Evolutionary conservation across 2,113 vertebrate species (phyloP), one percentile per base, ranked within the genome.

Genomic region (Typhlomys cinereus): DNA sequence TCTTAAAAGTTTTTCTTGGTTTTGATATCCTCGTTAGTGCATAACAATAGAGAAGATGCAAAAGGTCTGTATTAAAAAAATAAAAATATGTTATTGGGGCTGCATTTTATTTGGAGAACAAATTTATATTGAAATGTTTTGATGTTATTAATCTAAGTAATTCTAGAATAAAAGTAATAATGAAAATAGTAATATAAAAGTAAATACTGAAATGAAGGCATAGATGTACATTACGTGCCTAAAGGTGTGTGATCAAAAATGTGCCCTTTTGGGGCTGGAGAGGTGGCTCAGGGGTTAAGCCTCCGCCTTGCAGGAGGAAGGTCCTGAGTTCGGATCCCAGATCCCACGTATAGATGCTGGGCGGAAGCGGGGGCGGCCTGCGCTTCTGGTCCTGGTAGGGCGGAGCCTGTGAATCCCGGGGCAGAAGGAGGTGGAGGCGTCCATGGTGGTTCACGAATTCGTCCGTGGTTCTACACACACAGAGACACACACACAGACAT

Each of bases 71-170:
- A 27, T 14, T 25, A 18, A 17, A 81, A 62, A 79, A 78, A 52
- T 71, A 95, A 96, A 95, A 88, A 39, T 44, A 36, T 67, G 25
- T 46, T 91, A 11, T 74, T 54, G 13, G 50, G n/a, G 31, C 4
- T 78, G 44, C 25, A 59, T 76, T 95, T 91, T 90, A 74, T 90
- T 87, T 82, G 64, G 34, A 85, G 88, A 74, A 46, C 4, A 34
- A 83, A 41, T 91, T 82, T 88, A 92, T 59, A 46, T 69, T 25
- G 59, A 86, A 84, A 90, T 39, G 4, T 87, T 66, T 64, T 82
- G 64, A 14, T 64, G 48, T 82, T 57, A 71, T 36, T 46, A 31
- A 17, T 88, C 5, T 94, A 86, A 79, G 41, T 78, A 81, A 18
- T 67, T 74, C 23, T 52, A 44, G 39, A 71, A 61, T 84, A 27